A percentile compares a stretch with the other conserved stretches of the same genome.
Evolutionary conservation across 2,113 vertebrate genomes (phyloP).

Genomic region (Synodontis membranacea): DNA sequence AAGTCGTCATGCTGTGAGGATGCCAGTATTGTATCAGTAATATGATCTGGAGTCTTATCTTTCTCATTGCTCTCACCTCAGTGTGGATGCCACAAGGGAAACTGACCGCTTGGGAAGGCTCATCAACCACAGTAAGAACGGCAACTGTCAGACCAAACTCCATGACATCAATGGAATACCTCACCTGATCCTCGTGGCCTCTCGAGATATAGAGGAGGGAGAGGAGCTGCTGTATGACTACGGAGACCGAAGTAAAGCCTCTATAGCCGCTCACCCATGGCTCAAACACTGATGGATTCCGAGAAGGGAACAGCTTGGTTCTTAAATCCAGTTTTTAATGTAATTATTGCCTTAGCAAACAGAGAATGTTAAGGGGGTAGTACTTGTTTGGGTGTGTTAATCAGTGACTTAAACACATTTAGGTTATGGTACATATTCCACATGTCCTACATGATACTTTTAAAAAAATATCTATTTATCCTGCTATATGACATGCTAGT

Average conservation of each 20-base stretch:
- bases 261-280: constrained; percentile 92
- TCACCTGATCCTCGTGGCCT: constrained; percentile 94
- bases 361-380: constrained; percentile 61
- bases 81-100: constrained; percentile 94
- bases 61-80: constrained; percentile 55
- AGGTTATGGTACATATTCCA: constrained; percentile 65
- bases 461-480: constrained; percentile 51
- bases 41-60: background rate
- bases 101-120: constrained; percentile 85
- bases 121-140: constrained; percentile 95
- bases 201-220: constrained; percentile 86
- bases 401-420: constrained; percentile 51
- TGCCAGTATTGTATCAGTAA: background rate
- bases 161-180: constrained; percentile 89
- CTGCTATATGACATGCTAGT: constrained; percentile 64
- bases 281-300: constrained; percentile 81
- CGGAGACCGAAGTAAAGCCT: constrained; percentile 91
- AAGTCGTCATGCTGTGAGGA: too few relatives aligned
- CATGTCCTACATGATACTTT: constrained; percentile 78
- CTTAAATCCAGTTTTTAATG: constrained; percentile 60
- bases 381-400: constrained; percentile 39
- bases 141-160: constrained; percentile 97
- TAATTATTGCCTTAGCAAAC: constrained; percentile 72
- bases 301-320: constrained; percentile 59
- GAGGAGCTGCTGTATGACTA: constrained; percentile 97